These are phyloP conservation scores for Amiota mariae DNA, from an alignment of 2,888 invertebrate species.

Conservation along the genomic window DNA sequence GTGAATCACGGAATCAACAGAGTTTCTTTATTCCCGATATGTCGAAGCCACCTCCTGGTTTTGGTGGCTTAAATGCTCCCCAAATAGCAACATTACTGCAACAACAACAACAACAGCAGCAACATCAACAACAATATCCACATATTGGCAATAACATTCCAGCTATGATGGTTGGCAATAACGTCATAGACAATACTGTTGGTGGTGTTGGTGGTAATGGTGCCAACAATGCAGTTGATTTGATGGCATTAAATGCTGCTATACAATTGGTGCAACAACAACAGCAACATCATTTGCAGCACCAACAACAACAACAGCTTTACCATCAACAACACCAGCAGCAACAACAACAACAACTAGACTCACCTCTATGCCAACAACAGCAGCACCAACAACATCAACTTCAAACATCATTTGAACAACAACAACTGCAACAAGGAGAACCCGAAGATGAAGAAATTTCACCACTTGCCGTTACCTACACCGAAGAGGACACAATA, in stretches of 20 bases:
- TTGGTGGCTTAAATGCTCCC: slow-evolving; percentile 65
- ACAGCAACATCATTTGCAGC: slow-evolving; percentile 50
- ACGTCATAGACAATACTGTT: background rate
- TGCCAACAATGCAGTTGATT: slow-evolving; percentile 50
- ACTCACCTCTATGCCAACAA: slow-evolving; percentile 31
- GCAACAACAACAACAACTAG: slow-evolving; percentile 33
- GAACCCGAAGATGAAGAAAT: slow-evolving; percentile 34
- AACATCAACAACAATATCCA: slow-evolving; percentile 43
- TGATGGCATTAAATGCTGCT: slow-evolving; percentile 61
- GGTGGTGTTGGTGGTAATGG: background rate
- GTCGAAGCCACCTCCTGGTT: slow-evolving; percentile 90
- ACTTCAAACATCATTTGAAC: slow-evolving; percentile 17
- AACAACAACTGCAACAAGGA: slow-evolving; percentile 21
- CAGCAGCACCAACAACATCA: slow-evolving; percentile 48
- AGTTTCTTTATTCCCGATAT: slow-evolving; percentile 83
- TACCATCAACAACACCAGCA: slow-evolving; percentile 41
- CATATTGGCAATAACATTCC: slow-evolving; percentile 49
- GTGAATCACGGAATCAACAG: slow-evolving; percentile 69
- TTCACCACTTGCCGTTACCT: slow-evolving; percentile 38
- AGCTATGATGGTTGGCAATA: slow-evolving; percentile 31
- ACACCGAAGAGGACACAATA: slow-evolving; percentile 81
- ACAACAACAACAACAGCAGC: slow-evolving; percentile 46
- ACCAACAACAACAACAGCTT: slow-evolving; percentile 49
- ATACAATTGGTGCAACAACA: slow-evolving; percentile 63
- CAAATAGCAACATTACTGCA: slow-evolving; percentile 42